These are phyloP conservation scores for Ichneumon xanthorius DNA, from an alignment of 2,888 invertebrate species.

Conservation along the genomic window DNA sequence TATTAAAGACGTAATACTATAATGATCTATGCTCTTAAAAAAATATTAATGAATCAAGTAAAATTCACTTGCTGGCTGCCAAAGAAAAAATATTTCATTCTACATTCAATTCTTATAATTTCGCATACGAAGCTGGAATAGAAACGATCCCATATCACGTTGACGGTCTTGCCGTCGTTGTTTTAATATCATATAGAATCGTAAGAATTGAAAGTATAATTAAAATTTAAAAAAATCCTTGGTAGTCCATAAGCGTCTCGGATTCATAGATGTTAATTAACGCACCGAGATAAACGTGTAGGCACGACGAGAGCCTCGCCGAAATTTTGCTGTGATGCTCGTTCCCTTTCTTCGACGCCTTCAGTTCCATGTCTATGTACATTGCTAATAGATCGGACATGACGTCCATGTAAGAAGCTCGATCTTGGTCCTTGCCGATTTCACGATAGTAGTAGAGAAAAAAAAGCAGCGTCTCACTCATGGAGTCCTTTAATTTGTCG, in stretches of 20 bases:
- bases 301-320: conserved; percentile 79
- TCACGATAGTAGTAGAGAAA: conserved; percentile 83
- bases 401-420: conserved; percentile 81
- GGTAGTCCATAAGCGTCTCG: too few species aligned
- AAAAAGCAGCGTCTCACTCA: conserved; percentile 83
- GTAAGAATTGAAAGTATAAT: too few species aligned
- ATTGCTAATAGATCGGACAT: conserved; percentile 84
- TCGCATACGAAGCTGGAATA: too few species aligned
- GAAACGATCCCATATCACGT: too few species aligned
- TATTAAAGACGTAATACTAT: not conserved
- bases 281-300: conserved; percentile 81
- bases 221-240: too few species aligned
- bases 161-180: too few species aligned
- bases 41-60: too few species aligned
- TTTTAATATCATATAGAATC: too few species aligned
- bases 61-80: too few species aligned
- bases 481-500: conserved; percentile 82
- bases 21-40: not conserved
- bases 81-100: too few species aligned
- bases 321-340: conserved; percentile 79
- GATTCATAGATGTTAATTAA: not conserved
- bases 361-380: conserved; percentile 85
- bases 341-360: conserved; percentile 80
- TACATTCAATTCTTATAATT: too few species aligned
- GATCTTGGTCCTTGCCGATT: conserved; percentile 77